A percentile compares a stretch with the other conserved stretches of the same genome.
These are phyloP conservation scores for Hydropotes inermis DNA, from an alignment of 2,113 vertebrate species.

Conservation along the genomic window DNA sequence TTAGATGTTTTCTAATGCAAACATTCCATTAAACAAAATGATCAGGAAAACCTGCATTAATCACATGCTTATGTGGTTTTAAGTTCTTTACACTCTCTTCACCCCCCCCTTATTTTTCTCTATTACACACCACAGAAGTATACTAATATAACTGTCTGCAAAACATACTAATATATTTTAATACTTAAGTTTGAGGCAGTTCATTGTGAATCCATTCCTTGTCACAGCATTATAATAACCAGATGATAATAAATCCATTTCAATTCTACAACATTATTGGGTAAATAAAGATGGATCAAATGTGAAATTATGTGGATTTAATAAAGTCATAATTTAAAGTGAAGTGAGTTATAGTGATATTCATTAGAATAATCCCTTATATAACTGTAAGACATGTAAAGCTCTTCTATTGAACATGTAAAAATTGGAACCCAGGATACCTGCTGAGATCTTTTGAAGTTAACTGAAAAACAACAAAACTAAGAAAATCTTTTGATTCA, in stretches of 20 bases:
- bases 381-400: background rate
- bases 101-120: background rate
- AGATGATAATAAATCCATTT: background rate
- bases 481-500: background rate
- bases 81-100: background rate
- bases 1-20: background rate
- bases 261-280: background rate
- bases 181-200: background rate
- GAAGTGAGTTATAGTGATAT: background rate
- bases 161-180: background rate
- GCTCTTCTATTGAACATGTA: background rate
- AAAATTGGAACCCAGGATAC: background rate
- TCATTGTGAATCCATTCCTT: background rate
- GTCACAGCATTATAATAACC: background rate
- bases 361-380: background rate
- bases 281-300: background rate
- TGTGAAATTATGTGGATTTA: background rate
- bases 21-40: background rate
- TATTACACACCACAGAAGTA: background rate
- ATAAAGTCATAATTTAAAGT: background rate
- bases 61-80: background rate
- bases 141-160: background rate
- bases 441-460: background rate
- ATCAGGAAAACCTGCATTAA: background rate
- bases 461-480: background rate